Percentiles rank a stretch among this genome's conserved stretches.
phyloP scores from a whole-genome alignment of 2,113 vertebrate genomes.

The Pontoporia blainvillei region DNA sequence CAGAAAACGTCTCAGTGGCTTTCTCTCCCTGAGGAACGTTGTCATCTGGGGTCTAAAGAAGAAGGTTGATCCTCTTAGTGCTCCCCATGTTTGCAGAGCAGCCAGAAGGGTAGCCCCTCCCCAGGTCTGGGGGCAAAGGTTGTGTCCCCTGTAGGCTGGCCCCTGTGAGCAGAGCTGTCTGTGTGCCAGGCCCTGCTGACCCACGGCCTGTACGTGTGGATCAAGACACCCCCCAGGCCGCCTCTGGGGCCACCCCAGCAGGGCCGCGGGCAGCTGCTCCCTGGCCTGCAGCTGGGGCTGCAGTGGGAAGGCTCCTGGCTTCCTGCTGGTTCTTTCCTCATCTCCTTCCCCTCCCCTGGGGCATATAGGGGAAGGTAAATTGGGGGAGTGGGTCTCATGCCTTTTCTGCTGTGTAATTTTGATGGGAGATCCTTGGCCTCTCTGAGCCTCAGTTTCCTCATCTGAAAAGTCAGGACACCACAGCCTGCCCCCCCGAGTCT shows the following conservation, averaged over 20 bases:
- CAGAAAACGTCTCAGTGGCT: not conserved
- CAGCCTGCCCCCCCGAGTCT: not conserved
- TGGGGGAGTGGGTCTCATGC: not conserved
- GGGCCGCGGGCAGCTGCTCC: not conserved
- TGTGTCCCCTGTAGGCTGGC: not conserved
- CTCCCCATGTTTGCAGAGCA: not conserved
- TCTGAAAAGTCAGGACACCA: not conserved
- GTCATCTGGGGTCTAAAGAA: not conserved
- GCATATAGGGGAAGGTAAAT: not conserved
- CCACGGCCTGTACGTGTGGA: not conserved
- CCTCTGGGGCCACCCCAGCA: not conserved
- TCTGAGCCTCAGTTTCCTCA: not conserved
- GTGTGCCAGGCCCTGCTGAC: not conserved
- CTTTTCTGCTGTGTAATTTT: not conserved
- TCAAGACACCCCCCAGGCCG: fast-evolving
- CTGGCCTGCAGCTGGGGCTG: not conserved
- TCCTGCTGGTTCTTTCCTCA: not conserved
- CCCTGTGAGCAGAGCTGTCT: not conserved
- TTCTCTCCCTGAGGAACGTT: not conserved
- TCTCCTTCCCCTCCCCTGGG: not conserved
- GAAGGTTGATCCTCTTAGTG: not conserved
- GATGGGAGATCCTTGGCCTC: not conserved
- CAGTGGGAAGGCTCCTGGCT: not conserved
- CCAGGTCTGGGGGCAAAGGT: not conserved
- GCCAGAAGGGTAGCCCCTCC: not conserved